A percentile compares a stretch with the other conserved stretches of the same genome.
phyloP scores from a whole-genome alignment of 2,888 invertebrate species.

The Zygothrica quintamaculata region DNA sequence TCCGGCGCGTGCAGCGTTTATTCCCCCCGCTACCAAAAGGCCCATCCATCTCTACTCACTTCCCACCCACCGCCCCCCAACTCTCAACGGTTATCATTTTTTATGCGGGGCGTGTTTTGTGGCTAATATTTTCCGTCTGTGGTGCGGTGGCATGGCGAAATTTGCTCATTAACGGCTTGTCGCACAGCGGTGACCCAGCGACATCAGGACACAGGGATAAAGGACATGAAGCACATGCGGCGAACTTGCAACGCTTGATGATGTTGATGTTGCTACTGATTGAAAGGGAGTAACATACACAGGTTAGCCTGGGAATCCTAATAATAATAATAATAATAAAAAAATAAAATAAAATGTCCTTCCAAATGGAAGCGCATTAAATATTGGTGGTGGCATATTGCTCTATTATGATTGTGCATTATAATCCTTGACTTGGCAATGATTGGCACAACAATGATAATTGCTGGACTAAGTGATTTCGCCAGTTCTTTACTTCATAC shows the following conservation, averaged over 20 bases:
- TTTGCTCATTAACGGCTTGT: conserved; percentile 73
- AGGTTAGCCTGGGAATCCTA: conserved; percentile 44
- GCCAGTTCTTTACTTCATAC: conserved; percentile 33
- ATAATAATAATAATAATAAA: not conserved
- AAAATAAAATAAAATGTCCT: not conserved
- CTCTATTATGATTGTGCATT: conserved; percentile 57
- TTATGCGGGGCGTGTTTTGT: conserved; percentile 81
- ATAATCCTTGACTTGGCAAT: conserved; percentile 14
- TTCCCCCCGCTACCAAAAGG: conserved; percentile 1
- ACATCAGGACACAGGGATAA: conserved; percentile 9
- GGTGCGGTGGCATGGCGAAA: conserved; percentile 57
- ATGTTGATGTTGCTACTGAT: conserved; percentile 50
- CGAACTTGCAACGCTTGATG: conserved; percentile 73
- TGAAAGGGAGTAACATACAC: conserved; percentile 52
- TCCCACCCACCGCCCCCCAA: not conserved
- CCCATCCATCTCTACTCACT: conserved; percentile 1
- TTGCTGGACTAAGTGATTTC: conserved; percentile 49
- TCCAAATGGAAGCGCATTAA: conserved; percentile 6
- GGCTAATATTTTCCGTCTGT: conserved; percentile 83
- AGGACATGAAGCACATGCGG: conserved; percentile 64
- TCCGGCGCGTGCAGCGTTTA: conserved; percentile 59
- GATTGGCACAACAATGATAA: conserved; percentile 56
- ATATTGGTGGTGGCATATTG: conserved; percentile 51
- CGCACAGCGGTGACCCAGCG: conserved; percentile 51
- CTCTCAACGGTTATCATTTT: conserved; percentile 38